These are phyloP conservation scores for Puma concolor DNA, from an alignment of 2,113 vertebrate species.

Conservation along the genomic window DNA sequence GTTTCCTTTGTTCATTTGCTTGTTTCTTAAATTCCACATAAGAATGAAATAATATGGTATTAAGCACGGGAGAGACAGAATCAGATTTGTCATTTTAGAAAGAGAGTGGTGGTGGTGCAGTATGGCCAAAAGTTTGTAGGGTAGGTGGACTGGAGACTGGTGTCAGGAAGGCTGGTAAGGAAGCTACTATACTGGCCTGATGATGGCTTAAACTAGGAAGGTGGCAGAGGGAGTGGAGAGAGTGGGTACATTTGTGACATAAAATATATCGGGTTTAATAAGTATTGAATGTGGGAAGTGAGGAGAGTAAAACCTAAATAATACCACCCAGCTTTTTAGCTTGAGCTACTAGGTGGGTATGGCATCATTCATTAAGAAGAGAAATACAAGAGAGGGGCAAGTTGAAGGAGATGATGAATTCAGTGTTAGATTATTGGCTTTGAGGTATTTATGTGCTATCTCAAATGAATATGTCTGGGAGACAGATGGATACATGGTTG, in stretches of 20 bases:
- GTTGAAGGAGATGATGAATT: background rate
- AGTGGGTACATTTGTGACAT: background rate
- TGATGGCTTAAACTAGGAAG: background rate
- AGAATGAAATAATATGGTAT: background rate
- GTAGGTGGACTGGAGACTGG: background rate
- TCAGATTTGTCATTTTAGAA: background rate
- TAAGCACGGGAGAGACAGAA: conserved; percentile 7
- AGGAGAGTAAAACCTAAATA: background rate
- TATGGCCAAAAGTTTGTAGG: background rate
- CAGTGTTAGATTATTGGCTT: background rate
- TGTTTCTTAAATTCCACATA: background rate
- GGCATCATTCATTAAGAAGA: background rate
- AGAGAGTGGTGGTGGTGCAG: background rate
- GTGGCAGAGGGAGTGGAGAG: background rate
- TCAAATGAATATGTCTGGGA: background rate
- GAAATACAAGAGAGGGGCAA: background rate
- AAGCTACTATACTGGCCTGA: background rate
- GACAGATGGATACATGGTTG: background rate
- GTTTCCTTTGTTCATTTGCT: background rate
- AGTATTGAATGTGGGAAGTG: background rate
- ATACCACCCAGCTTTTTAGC: background rate
- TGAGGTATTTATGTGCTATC: background rate
- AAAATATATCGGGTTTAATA: conserved; percentile 13
- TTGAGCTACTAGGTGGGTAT: background rate
- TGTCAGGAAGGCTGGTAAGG: background rate